Conservation (phyloP, 1,140 invertebrate genomes). For the Megathymus violae region DNA sequence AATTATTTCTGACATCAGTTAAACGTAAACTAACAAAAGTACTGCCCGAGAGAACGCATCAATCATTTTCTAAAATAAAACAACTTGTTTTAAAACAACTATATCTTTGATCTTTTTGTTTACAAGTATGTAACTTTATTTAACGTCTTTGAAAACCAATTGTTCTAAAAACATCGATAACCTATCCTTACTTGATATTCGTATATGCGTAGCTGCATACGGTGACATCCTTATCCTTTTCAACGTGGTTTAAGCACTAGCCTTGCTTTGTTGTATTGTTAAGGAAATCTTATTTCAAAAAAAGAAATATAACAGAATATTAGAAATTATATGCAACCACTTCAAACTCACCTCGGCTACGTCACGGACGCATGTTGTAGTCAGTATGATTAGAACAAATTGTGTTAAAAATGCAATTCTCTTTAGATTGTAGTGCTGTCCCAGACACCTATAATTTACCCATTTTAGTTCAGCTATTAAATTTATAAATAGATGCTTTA, state of each 20-base stretch:
- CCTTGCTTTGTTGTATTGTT: neutral
- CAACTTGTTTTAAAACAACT: no score
- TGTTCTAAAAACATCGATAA: no score
- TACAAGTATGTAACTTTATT: no score
- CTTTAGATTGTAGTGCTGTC: conserved; percentile 27
- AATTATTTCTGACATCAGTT: no score
- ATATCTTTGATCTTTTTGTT: no score
- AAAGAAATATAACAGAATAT: conserved; percentile 52
- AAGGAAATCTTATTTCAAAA: neutral
- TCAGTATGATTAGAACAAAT: conserved; percentile 18
- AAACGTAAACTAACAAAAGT: no score
- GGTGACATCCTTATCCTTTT: neutral
- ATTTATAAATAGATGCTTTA: neutral
- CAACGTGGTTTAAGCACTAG: neutral
- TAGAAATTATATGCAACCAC: conserved; percentile 43
- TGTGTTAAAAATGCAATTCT: conserved; percentile 21
- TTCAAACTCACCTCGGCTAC: conserved; percentile 48
- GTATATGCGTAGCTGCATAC: no score
- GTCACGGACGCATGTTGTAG: conserved; percentile 49
- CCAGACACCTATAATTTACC: conserved; percentile 19
- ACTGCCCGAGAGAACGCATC: no score
- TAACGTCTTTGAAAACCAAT: no score
- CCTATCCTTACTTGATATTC: no score
- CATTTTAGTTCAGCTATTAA: conserved; percentile 8
- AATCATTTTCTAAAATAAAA: no score